Conservation (phyloP, 2,888 invertebrate genomes). For the Lithophane semibrunnea region DNA sequence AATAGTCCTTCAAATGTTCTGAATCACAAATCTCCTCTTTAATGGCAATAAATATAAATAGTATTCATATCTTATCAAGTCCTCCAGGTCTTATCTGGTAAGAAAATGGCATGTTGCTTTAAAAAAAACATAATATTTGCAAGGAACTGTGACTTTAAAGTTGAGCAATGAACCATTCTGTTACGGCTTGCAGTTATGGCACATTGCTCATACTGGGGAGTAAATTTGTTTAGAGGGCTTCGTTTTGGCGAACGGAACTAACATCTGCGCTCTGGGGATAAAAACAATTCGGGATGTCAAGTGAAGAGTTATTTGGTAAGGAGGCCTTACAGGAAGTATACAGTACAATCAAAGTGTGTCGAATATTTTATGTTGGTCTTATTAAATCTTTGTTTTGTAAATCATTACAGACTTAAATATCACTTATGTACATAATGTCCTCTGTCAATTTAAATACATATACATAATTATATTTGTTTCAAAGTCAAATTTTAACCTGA, state of each 20-base stretch:
- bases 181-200: slow-evolving; percentile 83
- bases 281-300: slow-evolving; percentile 84
- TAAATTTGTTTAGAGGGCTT: slow-evolving; percentile 75
- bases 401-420: slow-evolving; percentile 19
- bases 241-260: slow-evolving; percentile 72
- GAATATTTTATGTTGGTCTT: slow-evolving; percentile 44
- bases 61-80: slow-evolving; percentile 27
- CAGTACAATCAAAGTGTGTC: slow-evolving; percentile 51
- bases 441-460: slow-evolving; percentile 59
- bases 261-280: slow-evolving; percentile 83
- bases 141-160: slow-evolving; percentile 82
- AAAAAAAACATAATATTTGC: slow-evolving; percentile 56
- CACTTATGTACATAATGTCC: slow-evolving; percentile 35
- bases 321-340: slow-evolving; percentile 56
- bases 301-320: slow-evolving; percentile 87
- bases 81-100: slow-evolving; percentile 67
- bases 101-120: slow-evolving; percentile 57
- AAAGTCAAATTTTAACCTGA: slow-evolving; percentile 21
- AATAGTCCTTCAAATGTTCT: slow-evolving; percentile 14
- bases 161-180: slow-evolving; percentile 81
- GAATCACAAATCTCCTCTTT: slow-evolving; percentile 10
- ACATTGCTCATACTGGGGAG: slow-evolving; percentile 82
- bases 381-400: slow-evolving; percentile 34
- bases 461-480: slow-evolving; percentile 28
- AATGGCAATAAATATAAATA: slow-evolving; percentile 48